Evolutionary conservation across 2,113 vertebrate genomes (phyloP).

Genomic region (Sylvietta virens): DNA sequence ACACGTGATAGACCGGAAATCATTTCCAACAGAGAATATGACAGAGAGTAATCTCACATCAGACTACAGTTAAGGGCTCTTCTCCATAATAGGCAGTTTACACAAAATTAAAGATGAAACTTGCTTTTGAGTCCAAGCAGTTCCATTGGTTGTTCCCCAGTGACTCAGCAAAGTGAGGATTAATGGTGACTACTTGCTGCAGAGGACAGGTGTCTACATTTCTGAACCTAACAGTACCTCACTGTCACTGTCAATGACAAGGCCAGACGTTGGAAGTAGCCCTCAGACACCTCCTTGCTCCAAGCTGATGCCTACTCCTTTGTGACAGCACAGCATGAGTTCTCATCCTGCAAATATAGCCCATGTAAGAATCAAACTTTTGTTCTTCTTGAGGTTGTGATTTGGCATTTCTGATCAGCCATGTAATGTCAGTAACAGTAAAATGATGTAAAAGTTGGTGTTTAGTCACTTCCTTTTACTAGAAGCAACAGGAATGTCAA

Average conservation of each 20-base stretch:
- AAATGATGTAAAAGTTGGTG: not conserved
- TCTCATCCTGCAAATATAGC: not conserved
- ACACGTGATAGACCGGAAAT: not conserved
- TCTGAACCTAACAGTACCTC: not conserved
- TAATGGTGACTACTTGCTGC: not conserved
- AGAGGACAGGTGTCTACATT: not conserved
- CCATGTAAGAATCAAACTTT: not conserved
- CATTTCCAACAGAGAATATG: not conserved
- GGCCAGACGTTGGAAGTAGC: not conserved
- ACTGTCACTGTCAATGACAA: not conserved
- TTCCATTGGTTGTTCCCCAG: not conserved
- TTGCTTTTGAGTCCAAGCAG: not conserved
- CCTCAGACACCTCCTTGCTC: not conserved
- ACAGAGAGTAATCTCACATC: not conserved
- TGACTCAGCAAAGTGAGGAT: not conserved
- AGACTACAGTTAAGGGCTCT: not conserved
- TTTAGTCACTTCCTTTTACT: not conserved
- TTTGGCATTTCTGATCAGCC: not conserved
- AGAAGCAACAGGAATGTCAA: not conserved
- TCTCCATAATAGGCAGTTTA: not conserved
- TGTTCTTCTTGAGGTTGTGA: not conserved
- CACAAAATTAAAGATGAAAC: not conserved
- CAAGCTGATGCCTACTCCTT: not conserved
- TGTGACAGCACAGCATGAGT: not conserved
- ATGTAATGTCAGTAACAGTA: not conserved